Evolutionary conservation across 2,113 vertebrate species (phyloP).

Genomic region (Seriola aureovittata): DNA sequence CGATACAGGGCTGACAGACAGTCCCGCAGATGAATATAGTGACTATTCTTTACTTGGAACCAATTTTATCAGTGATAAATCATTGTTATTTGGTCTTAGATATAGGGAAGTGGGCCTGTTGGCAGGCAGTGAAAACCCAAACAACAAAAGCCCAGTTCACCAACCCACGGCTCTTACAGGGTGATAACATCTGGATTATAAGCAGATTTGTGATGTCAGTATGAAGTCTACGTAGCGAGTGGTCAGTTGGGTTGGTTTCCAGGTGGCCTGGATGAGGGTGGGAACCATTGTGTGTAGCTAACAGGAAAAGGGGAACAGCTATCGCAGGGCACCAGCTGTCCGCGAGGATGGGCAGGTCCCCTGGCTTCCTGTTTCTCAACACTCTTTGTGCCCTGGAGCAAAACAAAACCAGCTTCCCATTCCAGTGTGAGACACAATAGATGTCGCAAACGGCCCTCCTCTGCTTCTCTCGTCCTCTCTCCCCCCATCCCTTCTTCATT

Average conservation of each 20-base stretch:
- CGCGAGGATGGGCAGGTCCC: slow-evolving; percentile 77
- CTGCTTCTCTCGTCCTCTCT: slow-evolving; percentile 34
- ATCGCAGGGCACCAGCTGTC: slow-evolving; percentile 82
- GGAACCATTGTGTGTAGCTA: slow-evolving; percentile 69
- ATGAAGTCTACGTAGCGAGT: not conserved
- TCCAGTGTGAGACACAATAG: slow-evolving; percentile 75
- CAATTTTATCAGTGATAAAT: not conserved
- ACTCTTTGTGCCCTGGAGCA: slow-evolving; percentile 54
- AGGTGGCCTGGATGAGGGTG: slow-evolving; percentile 68
- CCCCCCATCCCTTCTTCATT: slow-evolving; percentile 14
- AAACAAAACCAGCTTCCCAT: slow-evolving; percentile 75
- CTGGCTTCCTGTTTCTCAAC: slow-evolving; percentile 77
- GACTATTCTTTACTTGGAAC: not conserved
- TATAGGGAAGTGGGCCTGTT: not conserved
- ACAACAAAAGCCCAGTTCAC: not conserved
- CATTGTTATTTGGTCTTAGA: not conserved
- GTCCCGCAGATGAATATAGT: not conserved
- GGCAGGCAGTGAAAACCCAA: not conserved
- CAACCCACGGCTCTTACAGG: not conserved
- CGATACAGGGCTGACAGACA: not conserved
- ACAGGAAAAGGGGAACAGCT: slow-evolving; percentile 80
- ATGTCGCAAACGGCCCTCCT: slow-evolving; percentile 44
- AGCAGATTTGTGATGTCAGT: not conserved
- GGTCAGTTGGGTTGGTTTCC: slow-evolving; percentile 35
- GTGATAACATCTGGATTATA: not conserved